Percentiles rank a stretch among this genome's conserved stretches.
phyloP scores from a whole-genome alignment of 2,113 vertebrate genomes.

The Acrocephalus kingi region DNA sequence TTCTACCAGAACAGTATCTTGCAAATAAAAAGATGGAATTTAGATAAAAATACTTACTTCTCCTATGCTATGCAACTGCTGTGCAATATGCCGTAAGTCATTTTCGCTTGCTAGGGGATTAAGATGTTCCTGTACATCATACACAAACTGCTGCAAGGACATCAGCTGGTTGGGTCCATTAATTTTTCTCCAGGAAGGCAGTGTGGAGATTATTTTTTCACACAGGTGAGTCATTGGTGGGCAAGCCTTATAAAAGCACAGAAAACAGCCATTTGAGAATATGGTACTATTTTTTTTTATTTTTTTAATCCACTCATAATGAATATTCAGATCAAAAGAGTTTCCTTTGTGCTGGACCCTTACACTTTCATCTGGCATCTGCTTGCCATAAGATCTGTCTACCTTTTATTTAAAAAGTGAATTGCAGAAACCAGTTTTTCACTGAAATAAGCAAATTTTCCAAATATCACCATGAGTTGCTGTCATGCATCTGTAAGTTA shows the following conservation, averaged over 20 bases:
- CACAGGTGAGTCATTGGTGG: constrained; percentile 87
- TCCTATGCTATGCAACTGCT: constrained; percentile 93
- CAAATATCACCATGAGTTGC: not conserved
- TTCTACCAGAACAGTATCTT: not conserved
- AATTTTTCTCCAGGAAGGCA: constrained; percentile 92
- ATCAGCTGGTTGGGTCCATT: constrained; percentile 95
- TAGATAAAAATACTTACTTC: constrained; percentile 79
- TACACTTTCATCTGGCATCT: not conserved
- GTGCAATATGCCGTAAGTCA: constrained; percentile 83
- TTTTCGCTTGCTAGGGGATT: constrained; percentile 94
- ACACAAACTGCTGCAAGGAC: constrained; percentile 94
- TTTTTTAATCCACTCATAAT: not conserved
- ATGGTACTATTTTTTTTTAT: not conserved
- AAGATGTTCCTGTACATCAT: constrained; percentile 92
- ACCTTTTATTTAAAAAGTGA: not conserved
- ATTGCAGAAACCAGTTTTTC: not conserved
- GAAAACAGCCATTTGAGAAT: not conserved
- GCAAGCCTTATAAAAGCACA: constrained; percentile 77
- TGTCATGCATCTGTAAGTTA: not conserved
- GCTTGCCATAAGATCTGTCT: not conserved
- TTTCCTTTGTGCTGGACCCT: not conserved
- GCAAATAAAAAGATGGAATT: not conserved
- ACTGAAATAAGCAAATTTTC: not conserved
- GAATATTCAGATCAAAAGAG: not conserved
- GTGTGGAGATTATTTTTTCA: constrained; percentile 87